Percentiles rank a stretch among this genome's conserved stretches.
Evolutionary conservation across 2,888 invertebrate species (phyloP).

Genomic region (Physocephala rufipes): DNA sequence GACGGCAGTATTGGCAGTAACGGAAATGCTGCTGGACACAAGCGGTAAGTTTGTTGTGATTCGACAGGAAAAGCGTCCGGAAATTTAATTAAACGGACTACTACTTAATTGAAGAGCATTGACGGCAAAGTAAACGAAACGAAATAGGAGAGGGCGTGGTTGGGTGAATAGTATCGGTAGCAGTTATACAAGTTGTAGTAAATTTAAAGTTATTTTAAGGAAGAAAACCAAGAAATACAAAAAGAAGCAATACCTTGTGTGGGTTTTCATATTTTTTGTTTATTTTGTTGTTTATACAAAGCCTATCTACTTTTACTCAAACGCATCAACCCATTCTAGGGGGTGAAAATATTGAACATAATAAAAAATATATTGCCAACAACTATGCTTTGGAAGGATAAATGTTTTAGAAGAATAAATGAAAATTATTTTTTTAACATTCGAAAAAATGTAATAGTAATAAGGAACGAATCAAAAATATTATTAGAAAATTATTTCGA

Average conservation of each 20-base stretch:
- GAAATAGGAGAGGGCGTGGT: background rate
- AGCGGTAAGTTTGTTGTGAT: slow-evolving; percentile 18
- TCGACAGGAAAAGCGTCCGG: slow-evolving; percentile 2
- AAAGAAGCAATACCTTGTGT: background rate
- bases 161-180: background rate
- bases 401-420: too few relatives aligned
- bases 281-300: too few relatives aligned
- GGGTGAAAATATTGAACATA: too few relatives aligned
- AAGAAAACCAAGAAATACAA: background rate
- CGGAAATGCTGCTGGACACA: slow-evolving; percentile 29
- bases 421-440: too few relatives aligned
- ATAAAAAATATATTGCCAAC: too few relatives aligned
- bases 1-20: slow-evolving; percentile 29
- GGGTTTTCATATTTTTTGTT: too few relatives aligned
- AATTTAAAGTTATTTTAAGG: background rate
- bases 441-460: too few relatives aligned
- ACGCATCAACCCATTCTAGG: too few relatives aligned
- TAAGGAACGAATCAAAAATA: too few relatives aligned
- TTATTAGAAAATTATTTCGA: too few relatives aligned
- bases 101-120: slow-evolving; percentile 19
- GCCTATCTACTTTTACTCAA: too few relatives aligned
- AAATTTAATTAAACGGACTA: slow-evolving; percentile 25
- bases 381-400: too few relatives aligned
- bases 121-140: background rate
- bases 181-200: background rate